Percentiles rank a stretch among this genome's conserved stretches.
Conservation (phyloP, 2,797 vertebrate species). For the Rhinella marina region DNA sequence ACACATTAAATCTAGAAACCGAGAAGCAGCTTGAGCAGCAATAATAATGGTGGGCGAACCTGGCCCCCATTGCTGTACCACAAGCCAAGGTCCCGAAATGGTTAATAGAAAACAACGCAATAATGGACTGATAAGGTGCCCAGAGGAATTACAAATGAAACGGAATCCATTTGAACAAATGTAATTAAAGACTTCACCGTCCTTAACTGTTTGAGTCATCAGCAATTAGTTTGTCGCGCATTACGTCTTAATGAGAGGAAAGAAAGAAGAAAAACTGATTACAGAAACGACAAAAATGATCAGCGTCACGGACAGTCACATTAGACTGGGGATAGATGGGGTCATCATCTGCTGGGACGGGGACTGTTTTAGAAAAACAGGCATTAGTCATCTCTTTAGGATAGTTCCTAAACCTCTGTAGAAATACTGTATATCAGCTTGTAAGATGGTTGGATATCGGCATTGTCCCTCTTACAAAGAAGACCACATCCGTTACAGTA, state of each 20-base stretch:
- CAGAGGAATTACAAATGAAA: constrained; percentile 40
- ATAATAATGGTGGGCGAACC: neutral
- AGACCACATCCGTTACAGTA: no score
- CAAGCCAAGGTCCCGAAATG: neutral
- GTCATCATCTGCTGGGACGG: neutral
- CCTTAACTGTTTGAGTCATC: constrained; percentile 56
- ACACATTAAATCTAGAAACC: neutral
- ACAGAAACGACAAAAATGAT: constrained; percentile 46
- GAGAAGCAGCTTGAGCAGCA: neutral
- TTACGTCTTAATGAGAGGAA: constrained; percentile 55
- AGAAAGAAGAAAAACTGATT: constrained; percentile 46
- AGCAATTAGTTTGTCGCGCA: constrained; percentile 48
- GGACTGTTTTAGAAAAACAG: neutral
- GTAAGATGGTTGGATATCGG: neutral
- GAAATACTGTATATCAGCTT: neutral
- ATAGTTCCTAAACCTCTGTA: neutral
- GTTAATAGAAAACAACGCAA: constrained; percentile 11
- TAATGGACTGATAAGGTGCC: constrained; percentile 1
- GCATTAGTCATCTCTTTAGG: neutral
- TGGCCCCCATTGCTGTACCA: neutral
- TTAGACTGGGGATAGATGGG: neutral
- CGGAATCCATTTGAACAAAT: constrained; percentile 47
- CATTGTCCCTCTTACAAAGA: no score
- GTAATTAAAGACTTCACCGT: constrained; percentile 46
- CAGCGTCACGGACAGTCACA: constrained; percentile 37